Evolutionary conservation across 2,888 invertebrate species (phyloP), one percentile per base, ranked within the genome.

Genomic region (Isoperla grammatica): DNA sequence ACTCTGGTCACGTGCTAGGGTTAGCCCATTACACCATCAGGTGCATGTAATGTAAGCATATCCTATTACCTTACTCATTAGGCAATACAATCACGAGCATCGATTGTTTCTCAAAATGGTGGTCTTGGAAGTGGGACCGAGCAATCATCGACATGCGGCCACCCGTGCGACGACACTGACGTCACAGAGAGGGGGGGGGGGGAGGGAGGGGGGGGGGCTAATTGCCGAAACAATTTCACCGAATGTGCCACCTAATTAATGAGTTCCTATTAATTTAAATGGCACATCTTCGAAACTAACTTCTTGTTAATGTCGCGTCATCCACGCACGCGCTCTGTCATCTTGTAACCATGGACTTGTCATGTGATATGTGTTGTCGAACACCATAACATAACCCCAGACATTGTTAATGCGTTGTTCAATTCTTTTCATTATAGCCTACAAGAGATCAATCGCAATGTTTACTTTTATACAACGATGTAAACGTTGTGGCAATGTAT

Each of bases 51-150:
- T 56, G 60, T 35, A 46, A 46, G 2, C 45, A 45, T 17, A 13
- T 53, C 58, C 57, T 49, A 58, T 53, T 53, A 58, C 50, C 49
- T 43, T 22, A 13, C 60, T 56, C 56, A 60, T 60, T 60, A 60
- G 40, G 56, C 43, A 60, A 49, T 20, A 50, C 37, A 56, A 60
- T 60, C 60, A 60, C 60, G 60, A 23, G 48, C 56, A 56, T 56
- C 60, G 56, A 60, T 60, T 60, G 60, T 60, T 60, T 49, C 60
- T 56, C 56, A 56, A 54, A 59, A 59, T 59, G 59, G 59, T 13
- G 43, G 35, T 53, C 54, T 53, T 43, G 45, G 35, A 59, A 53
- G 59, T 59, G 59, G 20, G 39, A 23, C 29, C 29, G 29, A n/a
- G 48, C 29, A 50, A 50, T 50, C 49, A 29, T 50, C 49, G 35